These are phyloP conservation scores for Myopa tessellatipennis DNA, from an alignment of 2,888 invertebrate species.

Conservation along the genomic window DNA sequence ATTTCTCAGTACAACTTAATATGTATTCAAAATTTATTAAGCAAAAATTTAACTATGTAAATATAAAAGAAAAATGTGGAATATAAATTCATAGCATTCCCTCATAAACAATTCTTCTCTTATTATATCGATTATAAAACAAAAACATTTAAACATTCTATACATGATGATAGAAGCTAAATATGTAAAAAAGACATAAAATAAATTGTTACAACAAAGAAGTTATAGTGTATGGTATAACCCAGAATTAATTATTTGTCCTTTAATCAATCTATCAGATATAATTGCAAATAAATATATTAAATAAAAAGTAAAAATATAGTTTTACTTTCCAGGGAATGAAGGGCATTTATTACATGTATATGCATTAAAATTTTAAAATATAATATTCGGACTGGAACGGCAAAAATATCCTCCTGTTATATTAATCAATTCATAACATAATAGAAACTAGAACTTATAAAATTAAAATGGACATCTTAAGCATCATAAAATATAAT, in stretches of 20 bases:
- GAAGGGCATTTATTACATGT: too few relatives aligned
- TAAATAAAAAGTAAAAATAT: conserved; percentile 37
- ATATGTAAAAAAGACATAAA: conserved; percentile 3
- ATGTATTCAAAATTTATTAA: conserved; percentile 5
- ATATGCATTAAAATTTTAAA: too few relatives aligned
- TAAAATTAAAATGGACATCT: too few relatives aligned
- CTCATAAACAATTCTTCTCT: background rate
- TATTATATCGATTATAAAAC: too few relatives aligned
- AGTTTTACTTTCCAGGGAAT: background rate
- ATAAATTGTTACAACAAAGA: background rate
- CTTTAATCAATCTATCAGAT: background rate
- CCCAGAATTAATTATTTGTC: too few relatives aligned
- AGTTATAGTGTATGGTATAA: background rate
- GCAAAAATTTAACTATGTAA: conserved; percentile 20
- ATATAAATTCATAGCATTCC: conserved; percentile 16
- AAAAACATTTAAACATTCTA: too few relatives aligned
- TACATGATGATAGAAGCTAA: too few relatives aligned
- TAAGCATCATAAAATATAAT: too few relatives aligned
- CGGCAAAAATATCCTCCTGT: too few relatives aligned
- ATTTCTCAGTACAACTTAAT: conserved; percentile 25
- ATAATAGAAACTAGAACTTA: too few relatives aligned
- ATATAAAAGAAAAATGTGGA: background rate
- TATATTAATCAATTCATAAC: too few relatives aligned
- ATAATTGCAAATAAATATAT: conserved; percentile 35
- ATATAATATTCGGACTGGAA: too few relatives aligned